Base-by-base conservation (phyloP, 2,797 vertebrate genomes). In the Enteromius trimaculatus region DNA sequence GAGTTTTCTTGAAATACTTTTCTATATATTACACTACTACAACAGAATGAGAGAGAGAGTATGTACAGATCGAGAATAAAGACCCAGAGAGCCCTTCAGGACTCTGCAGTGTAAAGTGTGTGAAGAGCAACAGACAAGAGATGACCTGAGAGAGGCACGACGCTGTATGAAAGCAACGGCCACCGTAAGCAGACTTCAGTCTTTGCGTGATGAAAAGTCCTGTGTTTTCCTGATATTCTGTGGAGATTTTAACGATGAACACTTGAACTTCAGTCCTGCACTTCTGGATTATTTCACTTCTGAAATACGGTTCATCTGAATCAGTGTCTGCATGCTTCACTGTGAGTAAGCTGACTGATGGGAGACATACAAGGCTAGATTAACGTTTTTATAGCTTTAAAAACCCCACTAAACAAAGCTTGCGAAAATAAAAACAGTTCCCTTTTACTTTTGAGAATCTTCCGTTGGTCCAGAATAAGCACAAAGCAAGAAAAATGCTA, bases 391-490 rank as follows among this genome's bases (percentile, higher is more conserved):
- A 10, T 60, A 26, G n/a, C 9, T 42, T n/a, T 21, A 77, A 76
- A 78, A 19, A n/a, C 31, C 26, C 26, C 3, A 53, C 68, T n/a
- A 70, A 64, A 72, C 39, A 69, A 66, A 72, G 69, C 44, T 19
- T 8, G 26, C 17, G 44, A 34, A 29, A 23, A 31, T 71, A 42
- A 81, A 26, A 17, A 23, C 3, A 77, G 68, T 83, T 83, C 83
- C 77, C 85, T 60, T 81, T 86, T 79, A 53, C 13, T 49, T 81
- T 39, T 44, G 72, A 47, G 49, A 47, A 87, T 87, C 66, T 83
- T 87, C 84, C 85, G 84, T 86, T 92, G 93, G 93, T 93, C 92
- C 92, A 92, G 88, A 84, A 90, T 82, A 87, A 83, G 86, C 83
- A 82, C 83, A 19, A 7, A 88, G 42, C 42, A 44, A 11, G 60